Percentiles rank a stretch among this genome's conserved stretches.
phyloP scores from a whole-genome alignment of 2,797 vertebrate species.

The Liparis tanakae region DNA sequence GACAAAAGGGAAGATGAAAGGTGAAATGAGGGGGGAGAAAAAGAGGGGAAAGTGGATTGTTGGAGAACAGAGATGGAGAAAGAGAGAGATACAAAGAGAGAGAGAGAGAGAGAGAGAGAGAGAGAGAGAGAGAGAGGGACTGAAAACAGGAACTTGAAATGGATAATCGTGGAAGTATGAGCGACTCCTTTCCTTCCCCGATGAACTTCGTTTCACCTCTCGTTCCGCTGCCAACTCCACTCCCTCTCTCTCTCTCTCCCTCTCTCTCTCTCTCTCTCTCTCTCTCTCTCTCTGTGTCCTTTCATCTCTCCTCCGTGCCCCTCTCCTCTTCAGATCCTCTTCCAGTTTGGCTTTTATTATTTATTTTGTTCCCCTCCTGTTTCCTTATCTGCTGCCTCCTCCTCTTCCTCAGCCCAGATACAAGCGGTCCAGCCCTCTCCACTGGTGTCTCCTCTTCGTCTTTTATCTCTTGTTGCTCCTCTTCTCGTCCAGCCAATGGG shows the following conservation, averaged over 20 bases:
- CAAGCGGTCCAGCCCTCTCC: neutral
- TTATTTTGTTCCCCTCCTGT: slow-evolving; percentile 22
- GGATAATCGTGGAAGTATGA: slow-evolving; percentile 59
- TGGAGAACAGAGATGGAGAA: neutral
- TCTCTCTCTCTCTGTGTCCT: slow-evolving; percentile 39
- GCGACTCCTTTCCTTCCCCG: slow-evolving; percentile 23
- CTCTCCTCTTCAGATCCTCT: slow-evolving; percentile 49
- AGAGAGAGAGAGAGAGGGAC: slow-evolving; percentile 9
- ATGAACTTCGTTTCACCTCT: slow-evolving; percentile 70
- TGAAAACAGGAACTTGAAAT: slow-evolving; percentile 36
- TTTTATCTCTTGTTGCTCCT: slow-evolving; percentile 24
- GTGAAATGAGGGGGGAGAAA: slow-evolving; percentile 1
- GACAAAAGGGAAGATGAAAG: slow-evolving; percentile 27
- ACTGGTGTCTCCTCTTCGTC: slow-evolving; percentile 18
- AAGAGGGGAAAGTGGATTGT: slow-evolving; percentile 36
- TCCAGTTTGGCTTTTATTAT: slow-evolving; percentile 54
- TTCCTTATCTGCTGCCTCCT: slow-evolving; percentile 27
- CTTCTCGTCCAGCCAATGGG: slow-evolving; percentile 39
- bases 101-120: slow-evolving; percentile 17
- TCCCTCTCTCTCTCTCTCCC: no score
- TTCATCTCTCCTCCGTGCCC: slow-evolving; percentile 62
- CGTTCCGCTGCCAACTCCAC: slow-evolving; percentile 55
- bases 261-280: slow-evolving; percentile 26
- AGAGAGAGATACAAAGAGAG: slow-evolving; percentile 4
- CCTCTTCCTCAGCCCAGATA: slow-evolving; percentile 21